Conservation (phyloP, 2,113 vertebrate genomes). For the Oryzias curvinotus region DNA sequence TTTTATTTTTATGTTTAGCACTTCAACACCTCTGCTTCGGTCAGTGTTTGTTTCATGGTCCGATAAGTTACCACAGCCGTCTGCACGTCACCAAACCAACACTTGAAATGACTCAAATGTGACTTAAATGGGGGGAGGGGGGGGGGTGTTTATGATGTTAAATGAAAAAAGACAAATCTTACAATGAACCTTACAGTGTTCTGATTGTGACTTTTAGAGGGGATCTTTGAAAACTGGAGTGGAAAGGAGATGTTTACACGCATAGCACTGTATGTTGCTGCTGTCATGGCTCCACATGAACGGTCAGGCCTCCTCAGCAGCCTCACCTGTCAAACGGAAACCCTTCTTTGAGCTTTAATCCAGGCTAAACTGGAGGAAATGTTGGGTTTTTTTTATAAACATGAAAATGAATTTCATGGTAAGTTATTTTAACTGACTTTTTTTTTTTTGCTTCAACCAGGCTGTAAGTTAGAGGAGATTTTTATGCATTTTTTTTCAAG, state of each 20-base stretch:
- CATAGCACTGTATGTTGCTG: conserved; percentile 42
- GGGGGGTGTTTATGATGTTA: conserved; percentile 16
- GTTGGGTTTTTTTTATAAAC: conserved; percentile 15
- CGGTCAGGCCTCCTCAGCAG: conserved; percentile 6
- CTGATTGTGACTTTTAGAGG: conserved; percentile 31
- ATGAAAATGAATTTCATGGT: background rate
- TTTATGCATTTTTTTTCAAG: too few relatives aligned
- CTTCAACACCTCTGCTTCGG: conserved; percentile 38
- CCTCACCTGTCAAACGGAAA: conserved; percentile 1
- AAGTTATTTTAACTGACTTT: background rate
- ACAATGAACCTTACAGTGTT: conserved; percentile 41
- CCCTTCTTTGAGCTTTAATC: background rate
- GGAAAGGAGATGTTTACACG: conserved; percentile 64
- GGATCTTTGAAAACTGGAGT: conserved; percentile 41
- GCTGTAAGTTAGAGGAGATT: too few relatives aligned
- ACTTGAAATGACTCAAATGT: conserved; percentile 38
- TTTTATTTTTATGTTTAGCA: conserved; percentile 23
- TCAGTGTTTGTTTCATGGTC: conserved; percentile 36
- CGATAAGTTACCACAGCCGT: conserved; percentile 35
- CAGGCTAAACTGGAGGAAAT: conserved; percentile 18
- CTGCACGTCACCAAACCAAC: conserved; percentile 36
- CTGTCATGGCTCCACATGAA: conserved; percentile 23
- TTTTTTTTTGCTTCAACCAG: background rate
- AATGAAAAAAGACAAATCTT: conserved; percentile 35
- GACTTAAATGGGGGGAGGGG: conserved; percentile 8